A percentile compares a stretch with the other conserved stretches of the same genome.
phyloP scores from a whole-genome alignment of 2,888 invertebrate genomes.

The Gymnocheta viridis region DNA sequence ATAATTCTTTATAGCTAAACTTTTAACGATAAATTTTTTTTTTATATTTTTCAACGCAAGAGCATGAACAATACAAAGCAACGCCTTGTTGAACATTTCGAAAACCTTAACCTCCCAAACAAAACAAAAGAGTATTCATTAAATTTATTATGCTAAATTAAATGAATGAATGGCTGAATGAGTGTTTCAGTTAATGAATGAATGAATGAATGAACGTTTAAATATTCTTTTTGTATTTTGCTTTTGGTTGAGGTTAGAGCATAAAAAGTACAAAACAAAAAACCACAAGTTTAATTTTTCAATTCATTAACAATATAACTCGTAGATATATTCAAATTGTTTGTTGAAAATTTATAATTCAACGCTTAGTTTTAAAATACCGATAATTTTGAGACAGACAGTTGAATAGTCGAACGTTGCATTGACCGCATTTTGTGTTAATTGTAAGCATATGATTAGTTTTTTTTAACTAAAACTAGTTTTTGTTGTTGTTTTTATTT shows the following conservation, averaged over 20 bases:
- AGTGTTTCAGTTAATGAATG: background rate
- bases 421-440: slow-evolving; percentile 45
- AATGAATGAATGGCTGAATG: slow-evolving; percentile 8
- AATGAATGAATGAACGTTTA: background rate
- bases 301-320: slow-evolving; percentile 39
- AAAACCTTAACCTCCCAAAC: slow-evolving; percentile 51
- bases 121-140: slow-evolving; percentile 17
- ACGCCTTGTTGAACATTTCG: background rate
- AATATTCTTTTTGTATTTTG: background rate
- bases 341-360: background rate
- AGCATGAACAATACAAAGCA: background rate
- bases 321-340: slow-evolving; percentile 5
- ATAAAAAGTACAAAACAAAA: background rate
- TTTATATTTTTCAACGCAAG: background rate
- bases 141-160: slow-evolving; percentile 18
- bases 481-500: background rate
- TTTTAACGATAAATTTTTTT: slow-evolving; percentile 45
- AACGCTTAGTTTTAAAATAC: slow-evolving; percentile 18
- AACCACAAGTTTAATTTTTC: slow-evolving; percentile 38
- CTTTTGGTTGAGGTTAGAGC: background rate
- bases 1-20: slow-evolving; percentile 45
- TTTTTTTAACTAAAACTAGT: slow-evolving; percentile 16
- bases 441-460: background rate
- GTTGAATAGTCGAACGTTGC: slow-evolving; percentile 24
- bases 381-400: background rate